Conservation (phyloP, 2,888 invertebrate species). For the Aphidoletes aphidimyza region DNA sequence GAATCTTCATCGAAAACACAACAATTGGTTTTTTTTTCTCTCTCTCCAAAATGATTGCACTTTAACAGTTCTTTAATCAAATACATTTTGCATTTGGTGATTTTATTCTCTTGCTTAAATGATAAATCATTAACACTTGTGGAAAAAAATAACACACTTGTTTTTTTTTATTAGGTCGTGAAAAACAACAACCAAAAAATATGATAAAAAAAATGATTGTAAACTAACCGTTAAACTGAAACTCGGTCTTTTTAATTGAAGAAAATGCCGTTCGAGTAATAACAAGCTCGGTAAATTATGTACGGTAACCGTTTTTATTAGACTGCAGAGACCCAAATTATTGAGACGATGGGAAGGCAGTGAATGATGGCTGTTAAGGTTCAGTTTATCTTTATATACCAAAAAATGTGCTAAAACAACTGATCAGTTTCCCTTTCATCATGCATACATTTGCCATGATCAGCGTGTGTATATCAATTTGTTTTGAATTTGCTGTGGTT, state of each 20-base stretch:
- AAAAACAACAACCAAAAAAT: too few species aligned
- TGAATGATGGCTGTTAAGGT: conserved; percentile 45
- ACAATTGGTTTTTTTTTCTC: too few species aligned
- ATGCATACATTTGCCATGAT: neutral
- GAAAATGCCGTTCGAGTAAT: neutral
- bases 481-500: neutral
- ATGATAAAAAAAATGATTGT: neutral
- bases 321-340: neutral
- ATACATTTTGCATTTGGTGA: too few species aligned
- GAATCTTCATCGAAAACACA: too few species aligned
- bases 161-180: too few species aligned
- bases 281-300: neutral
- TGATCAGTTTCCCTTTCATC: conserved; percentile 52
- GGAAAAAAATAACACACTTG: too few species aligned
- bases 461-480: conserved; percentile 24
- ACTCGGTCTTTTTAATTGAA: neutral
- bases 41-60: too few species aligned
- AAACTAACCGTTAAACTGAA: conserved; percentile 50
- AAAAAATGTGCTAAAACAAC: conserved; percentile 52
- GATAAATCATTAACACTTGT: too few species aligned
- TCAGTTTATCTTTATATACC: conserved; percentile 49
- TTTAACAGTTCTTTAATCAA: too few species aligned
- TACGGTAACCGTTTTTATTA: neutral
- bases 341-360: conserved; percentile 46
- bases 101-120: too few species aligned